Conservation (phyloP, 2,797 vertebrate species). For the Champsocephalus esox region DNA sequence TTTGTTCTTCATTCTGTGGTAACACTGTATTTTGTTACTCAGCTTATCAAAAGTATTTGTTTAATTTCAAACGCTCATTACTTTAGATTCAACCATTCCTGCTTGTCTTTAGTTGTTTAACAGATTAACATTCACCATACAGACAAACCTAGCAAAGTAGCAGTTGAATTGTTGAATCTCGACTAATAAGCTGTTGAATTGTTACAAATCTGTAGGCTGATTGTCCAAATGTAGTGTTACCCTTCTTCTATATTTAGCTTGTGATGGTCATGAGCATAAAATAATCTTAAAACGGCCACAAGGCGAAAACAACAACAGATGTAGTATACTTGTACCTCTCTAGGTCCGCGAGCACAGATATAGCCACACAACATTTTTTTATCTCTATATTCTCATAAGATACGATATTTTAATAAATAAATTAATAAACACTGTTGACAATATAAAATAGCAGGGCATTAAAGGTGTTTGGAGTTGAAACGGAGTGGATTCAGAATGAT, state of each 20-base stretch:
- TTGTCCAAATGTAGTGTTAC: too few species aligned
- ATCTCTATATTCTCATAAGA: slow-evolving; percentile 69
- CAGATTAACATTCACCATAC: too few species aligned
- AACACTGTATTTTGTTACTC: too few species aligned
- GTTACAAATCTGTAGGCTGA: too few species aligned
- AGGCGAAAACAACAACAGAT: slow-evolving; percentile 25
- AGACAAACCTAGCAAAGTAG: too few species aligned
- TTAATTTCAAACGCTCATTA: too few species aligned
- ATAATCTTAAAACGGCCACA: slow-evolving; percentile 20
- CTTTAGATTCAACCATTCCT: too few species aligned
- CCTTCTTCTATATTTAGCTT: neutral
- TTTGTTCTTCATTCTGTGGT: neutral
- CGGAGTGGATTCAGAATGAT: slow-evolving; percentile 55
- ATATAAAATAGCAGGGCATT: slow-evolving; percentile 56
- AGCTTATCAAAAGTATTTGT: too few species aligned
- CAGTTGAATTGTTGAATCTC: too few species aligned
- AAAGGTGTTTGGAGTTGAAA: slow-evolving; percentile 57
- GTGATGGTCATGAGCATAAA: slow-evolving; percentile 28
- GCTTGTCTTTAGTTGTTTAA: too few species aligned
- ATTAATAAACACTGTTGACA: slow-evolving; percentile 60
- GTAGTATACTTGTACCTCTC: slow-evolving; percentile 49
- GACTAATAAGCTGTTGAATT: too few species aligned
- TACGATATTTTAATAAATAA: slow-evolving; percentile 73
- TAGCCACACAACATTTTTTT: slow-evolving; percentile 48
- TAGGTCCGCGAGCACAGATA: slow-evolving; percentile 54